Evolutionary conservation across 2,797 vertebrate genomes (phyloP).

Genomic region (Xenopus petersii): DNA sequence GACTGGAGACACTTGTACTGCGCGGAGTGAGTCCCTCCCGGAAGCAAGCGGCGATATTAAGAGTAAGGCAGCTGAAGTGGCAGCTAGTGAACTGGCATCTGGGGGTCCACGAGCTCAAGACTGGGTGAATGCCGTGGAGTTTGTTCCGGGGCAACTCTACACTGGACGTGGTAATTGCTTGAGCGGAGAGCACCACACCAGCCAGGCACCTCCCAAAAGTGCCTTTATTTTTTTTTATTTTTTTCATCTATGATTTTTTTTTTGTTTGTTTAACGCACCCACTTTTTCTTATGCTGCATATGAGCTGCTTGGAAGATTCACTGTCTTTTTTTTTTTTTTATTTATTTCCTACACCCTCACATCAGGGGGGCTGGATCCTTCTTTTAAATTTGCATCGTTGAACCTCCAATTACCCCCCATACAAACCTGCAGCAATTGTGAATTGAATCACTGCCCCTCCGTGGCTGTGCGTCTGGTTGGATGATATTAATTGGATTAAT

Average conservation of each 20-base stretch:
- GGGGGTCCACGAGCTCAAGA: conserved; percentile 76
- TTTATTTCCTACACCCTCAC: too few relatives aligned
- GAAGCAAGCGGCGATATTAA: conserved; percentile 67
- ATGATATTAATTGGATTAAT: too few relatives aligned
- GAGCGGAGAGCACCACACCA: conserved; percentile 1
- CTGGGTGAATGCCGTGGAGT: conserved; percentile 96
- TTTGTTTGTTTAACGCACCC: neutral
- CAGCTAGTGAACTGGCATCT: conserved; percentile 58
- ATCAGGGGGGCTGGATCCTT: too few relatives aligned
- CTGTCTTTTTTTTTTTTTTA: too few relatives aligned
- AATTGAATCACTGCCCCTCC: too few relatives aligned
- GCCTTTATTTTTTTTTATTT: neutral
- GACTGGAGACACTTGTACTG: conserved; percentile 64
- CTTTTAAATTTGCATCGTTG: too few relatives aligned
- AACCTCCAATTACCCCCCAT: too few relatives aligned
- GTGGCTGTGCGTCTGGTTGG: too few relatives aligned
- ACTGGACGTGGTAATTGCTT: conserved; percentile 83
- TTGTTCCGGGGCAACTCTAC: conserved; percentile 95
- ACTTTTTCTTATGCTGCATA: too few relatives aligned
- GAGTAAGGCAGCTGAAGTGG: conserved; percentile 63
- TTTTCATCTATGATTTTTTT: neutral
- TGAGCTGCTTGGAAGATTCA: too few relatives aligned
- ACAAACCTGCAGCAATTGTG: too few relatives aligned
- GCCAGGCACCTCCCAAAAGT: neutral
- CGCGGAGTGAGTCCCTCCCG: conserved; percentile 65